Evolutionary conservation across 64 coral and sea anemone genomes (phyloP).

Genomic region (Trachythela sp.): DNA sequence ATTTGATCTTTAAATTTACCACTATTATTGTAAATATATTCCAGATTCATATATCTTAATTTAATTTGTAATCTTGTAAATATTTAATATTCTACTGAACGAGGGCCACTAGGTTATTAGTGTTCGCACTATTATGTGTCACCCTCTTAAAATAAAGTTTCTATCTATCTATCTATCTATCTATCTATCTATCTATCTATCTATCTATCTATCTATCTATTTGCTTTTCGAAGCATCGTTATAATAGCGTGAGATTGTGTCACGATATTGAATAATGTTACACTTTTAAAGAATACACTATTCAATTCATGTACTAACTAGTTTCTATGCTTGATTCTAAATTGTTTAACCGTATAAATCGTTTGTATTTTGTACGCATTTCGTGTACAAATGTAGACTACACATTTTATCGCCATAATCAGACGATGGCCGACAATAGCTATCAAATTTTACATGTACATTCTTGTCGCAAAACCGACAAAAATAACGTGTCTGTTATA

Average conservation of each 20-base stretch:
- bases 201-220: background rate
- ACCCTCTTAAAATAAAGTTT: no score
- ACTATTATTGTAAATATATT: no score
- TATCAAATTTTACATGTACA: background rate
- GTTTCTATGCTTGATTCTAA: background rate
- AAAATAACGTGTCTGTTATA: background rate
- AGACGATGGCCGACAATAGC: background rate
- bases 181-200: background rate
- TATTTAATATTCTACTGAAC: no score
- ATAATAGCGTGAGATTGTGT: background rate
- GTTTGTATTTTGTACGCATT: background rate
- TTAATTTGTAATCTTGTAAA: no score
- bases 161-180: no score
- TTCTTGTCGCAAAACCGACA: background rate
- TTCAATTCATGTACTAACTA: background rate
- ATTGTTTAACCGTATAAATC: background rate
- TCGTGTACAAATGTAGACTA: background rate
- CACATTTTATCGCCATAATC: background rate
- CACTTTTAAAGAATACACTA: background rate
- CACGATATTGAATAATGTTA: background rate
- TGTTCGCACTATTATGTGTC: no score
- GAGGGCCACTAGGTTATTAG: no score
- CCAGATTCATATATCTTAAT: no score
- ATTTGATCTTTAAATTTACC: no score
- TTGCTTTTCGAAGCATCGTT: background rate